Percentiles rank a stretch among this genome's conserved stretches.
Evolutionary conservation across 2,113 vertebrate species (phyloP).

Genomic region (Dinomys branickii): DNA sequence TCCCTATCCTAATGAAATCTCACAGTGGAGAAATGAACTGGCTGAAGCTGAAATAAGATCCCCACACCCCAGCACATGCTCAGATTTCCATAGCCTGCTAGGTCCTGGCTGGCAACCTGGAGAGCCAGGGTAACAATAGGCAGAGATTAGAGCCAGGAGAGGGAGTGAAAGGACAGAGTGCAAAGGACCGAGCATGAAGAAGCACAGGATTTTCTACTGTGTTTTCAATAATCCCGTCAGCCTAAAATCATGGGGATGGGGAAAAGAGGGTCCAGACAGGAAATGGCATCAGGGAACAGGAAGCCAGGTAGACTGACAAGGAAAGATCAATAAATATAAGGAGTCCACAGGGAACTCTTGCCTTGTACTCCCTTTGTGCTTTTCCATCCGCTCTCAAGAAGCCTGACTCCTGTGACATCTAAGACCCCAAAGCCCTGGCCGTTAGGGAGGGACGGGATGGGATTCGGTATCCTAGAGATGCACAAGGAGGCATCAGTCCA

Average conservation of each 20-base stretch:
- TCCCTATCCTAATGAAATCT: conserved; percentile 49
- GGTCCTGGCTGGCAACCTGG: not conserved
- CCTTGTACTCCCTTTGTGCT: accelerated
- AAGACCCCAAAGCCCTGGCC: not conserved
- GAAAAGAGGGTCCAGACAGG: not conserved
- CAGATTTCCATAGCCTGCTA: not conserved
- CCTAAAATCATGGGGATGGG: not conserved
- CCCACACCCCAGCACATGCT: not conserved
- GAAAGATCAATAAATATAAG: too few relatives aligned
- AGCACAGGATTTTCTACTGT: not conserved
- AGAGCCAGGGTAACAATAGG: not conserved
- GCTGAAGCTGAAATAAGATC: not conserved
- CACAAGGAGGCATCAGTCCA: accelerated
- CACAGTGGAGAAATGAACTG: not conserved
- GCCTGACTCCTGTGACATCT: accelerated
- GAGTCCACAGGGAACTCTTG: not conserved
- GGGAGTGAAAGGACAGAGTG: accelerated
- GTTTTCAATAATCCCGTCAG: not conserved
- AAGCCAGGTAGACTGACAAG: not conserved
- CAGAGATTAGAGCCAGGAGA: not conserved
- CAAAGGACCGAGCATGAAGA: not conserved
- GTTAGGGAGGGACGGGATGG: accelerated
- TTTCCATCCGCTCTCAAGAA: accelerated
- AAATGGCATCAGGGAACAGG: not conserved
- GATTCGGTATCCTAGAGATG: accelerated